Percentiles rank a stretch among this genome's conserved stretches.
Evolutionary conservation across 2,888 invertebrate species (phyloP).

Genomic region (Theretra japonica): DNA sequence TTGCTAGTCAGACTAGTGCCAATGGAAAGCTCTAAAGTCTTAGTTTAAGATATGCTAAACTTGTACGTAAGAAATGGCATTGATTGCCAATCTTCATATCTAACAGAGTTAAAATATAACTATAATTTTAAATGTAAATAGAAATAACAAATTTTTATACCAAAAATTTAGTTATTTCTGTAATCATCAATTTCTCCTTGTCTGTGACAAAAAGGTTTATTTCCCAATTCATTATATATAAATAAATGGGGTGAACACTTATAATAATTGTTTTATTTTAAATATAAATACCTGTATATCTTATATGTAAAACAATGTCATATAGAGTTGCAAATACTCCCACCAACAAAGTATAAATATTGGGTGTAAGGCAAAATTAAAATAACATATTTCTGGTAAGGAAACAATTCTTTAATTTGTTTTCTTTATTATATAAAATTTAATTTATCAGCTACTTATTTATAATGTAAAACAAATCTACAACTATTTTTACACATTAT

Average conservation of each 20-base stretch:
- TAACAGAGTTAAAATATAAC: background rate
- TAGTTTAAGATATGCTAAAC: background rate
- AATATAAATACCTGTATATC: background rate
- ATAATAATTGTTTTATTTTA: background rate
- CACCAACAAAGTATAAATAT: no score
- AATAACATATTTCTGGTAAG: background rate
- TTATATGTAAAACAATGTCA: no score
- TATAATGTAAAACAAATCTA: slow-evolving; percentile 20
- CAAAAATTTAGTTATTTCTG: slow-evolving; percentile 21
- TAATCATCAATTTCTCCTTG: background rate
- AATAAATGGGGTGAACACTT: slow-evolving; percentile 13
- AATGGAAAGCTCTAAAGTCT: slow-evolving; percentile 4
- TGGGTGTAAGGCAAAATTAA: background rate
- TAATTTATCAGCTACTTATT: background rate
- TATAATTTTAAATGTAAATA: background rate
- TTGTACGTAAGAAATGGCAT: background rate
- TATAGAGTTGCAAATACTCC: no score
- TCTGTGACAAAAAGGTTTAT: background rate
- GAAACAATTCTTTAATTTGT: background rate
- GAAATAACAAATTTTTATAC: slow-evolving; percentile 21
- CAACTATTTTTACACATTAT: background rate
- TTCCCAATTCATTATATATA: background rate
- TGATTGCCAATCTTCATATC: background rate
- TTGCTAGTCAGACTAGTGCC: slow-evolving; percentile 11
- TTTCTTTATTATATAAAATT: no score